These are phyloP conservation scores for Apodemus speciosus DNA, from an alignment of 2,113 vertebrate genomes.

Conservation along the genomic window DNA sequence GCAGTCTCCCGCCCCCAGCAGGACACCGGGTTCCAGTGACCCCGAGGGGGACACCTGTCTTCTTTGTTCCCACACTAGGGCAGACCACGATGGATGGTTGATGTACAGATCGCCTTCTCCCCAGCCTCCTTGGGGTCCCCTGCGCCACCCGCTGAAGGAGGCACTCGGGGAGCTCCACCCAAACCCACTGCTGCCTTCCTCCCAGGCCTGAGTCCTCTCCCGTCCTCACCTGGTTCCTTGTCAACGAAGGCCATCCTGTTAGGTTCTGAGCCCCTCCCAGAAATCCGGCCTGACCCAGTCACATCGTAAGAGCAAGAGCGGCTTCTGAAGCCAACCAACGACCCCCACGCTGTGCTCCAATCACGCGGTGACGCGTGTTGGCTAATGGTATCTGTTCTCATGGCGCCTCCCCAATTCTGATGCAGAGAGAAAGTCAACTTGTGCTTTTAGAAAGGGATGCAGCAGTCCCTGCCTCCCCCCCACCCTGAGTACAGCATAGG, in stretches of 20 bases:
- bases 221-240: neutral
- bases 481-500: neutral
- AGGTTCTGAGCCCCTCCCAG: neutral
- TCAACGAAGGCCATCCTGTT: neutral
- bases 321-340: neutral
- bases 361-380: too few species aligned
- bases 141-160: neutral
- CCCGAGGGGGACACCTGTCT: neutral
- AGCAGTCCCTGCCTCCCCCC: neutral
- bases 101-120: neutral
- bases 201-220: rapidly evolving
- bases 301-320: neutral
- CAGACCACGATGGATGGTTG: neutral
- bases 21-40: neutral
- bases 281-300: neutral
- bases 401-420: neutral
- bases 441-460: neutral
- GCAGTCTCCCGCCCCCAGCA: neutral
- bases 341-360: neutral
- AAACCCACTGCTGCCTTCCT: rapidly evolving
- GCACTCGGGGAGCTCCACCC: neutral
- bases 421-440: neutral
- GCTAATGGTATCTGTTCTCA: rapidly evolving
- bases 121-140: too few species aligned
- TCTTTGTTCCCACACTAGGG: neutral